Conservation (phyloP, 2,888 invertebrate genomes). For the Ennomos fuscantarius region DNA sequence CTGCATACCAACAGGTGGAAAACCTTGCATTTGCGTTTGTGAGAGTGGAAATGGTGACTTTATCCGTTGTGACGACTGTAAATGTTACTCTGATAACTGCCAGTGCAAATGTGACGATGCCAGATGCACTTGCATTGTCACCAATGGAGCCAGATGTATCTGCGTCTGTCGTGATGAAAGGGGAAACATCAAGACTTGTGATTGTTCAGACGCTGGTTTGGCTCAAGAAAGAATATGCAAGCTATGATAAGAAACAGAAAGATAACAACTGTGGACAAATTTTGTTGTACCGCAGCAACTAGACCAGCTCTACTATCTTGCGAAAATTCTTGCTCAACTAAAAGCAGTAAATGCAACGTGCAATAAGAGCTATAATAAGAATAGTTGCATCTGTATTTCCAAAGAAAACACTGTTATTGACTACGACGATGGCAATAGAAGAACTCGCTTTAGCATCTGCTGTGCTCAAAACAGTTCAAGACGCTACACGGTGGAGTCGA, state of each 20-base stretch:
- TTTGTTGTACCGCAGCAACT: background rate
- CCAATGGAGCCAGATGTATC: slow-evolving; percentile 35
- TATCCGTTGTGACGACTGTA: slow-evolving; percentile 40
- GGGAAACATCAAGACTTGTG: slow-evolving; percentile 29
- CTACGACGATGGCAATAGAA: background rate
- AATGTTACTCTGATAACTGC: slow-evolving; percentile 31
- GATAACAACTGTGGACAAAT: background rate
- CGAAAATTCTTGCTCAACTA: slow-evolving; percentile 41
- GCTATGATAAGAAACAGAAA: slow-evolving; percentile 1
- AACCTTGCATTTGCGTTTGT: slow-evolving; percentile 53
- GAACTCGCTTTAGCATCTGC: background rate
- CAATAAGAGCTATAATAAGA: slow-evolving; percentile 43
- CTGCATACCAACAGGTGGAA: slow-evolving; percentile 42
- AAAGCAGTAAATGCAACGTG: slow-evolving; percentile 46
- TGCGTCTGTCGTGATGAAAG: slow-evolving; percentile 33
- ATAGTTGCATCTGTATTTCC: slow-evolving; percentile 48
- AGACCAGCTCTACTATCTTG: slow-evolving; percentile 32
- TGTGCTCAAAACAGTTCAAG: background rate
- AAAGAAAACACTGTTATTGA: background rate
- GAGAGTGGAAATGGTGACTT: slow-evolving; percentile 40
- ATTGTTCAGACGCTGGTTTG: slow-evolving; percentile 9
- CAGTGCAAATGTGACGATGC: slow-evolving; percentile 39
- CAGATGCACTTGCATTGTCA: slow-evolving; percentile 40
- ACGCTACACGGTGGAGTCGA: background rate
- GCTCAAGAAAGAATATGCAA: slow-evolving; percentile 31